Conservation (phyloP, 2,797 vertebrate genomes). For the Linurgus olivaceus region DNA sequence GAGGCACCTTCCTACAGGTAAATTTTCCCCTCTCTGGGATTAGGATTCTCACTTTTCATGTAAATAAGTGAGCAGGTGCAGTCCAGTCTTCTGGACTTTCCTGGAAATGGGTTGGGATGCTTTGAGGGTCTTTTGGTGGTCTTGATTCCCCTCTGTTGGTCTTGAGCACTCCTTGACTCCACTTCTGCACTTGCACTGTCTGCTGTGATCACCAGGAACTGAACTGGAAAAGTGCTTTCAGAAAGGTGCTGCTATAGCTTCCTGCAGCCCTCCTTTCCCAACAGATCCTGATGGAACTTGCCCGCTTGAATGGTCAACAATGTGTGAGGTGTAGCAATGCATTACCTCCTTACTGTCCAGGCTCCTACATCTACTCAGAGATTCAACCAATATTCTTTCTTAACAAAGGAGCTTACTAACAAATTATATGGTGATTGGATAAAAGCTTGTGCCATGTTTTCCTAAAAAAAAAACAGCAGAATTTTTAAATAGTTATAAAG, state of each 20-base stretch:
- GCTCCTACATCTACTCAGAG: neutral
- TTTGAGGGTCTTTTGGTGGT: neutral
- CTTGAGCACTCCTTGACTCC: neutral
- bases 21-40: rapidly evolving
- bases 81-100: neutral
- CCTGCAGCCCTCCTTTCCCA: neutral
- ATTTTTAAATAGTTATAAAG: neutral
- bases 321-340: too few relatives aligned
- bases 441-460: neutral
- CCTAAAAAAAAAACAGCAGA: neutral
- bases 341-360: neutral
- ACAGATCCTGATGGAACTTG: neutral
- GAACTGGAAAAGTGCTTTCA: neutral
- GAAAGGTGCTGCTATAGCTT: neutral
- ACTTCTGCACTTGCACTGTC: neutral
- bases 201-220: neutral
- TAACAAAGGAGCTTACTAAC: neutral
- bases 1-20: neutral
- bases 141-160: neutral
- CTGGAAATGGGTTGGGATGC: neutral
- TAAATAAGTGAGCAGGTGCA: neutral
- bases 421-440: neutral
- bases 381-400: neutral
- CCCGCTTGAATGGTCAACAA: neutral
- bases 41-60: neutral